phyloP scores from a whole-genome alignment of 2,888 invertebrate genomes.

The Dugesia japonica region DNA sequence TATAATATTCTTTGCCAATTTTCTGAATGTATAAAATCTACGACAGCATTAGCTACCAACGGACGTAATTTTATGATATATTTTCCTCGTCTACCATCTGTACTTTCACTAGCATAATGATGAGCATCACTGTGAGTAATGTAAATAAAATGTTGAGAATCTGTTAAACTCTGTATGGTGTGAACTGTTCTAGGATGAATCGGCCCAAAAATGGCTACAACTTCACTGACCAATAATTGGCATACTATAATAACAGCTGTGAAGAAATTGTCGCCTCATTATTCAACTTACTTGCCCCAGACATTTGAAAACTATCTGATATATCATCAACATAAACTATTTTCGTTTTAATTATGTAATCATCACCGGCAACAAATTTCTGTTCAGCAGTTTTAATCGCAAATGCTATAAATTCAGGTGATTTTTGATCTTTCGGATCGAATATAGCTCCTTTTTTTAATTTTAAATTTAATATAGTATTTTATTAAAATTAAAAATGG shows the following conservation, averaged over 20 bases:
- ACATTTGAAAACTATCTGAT: slow-evolving; percentile 26
- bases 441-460: background rate
- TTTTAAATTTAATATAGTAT: background rate
- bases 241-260: slow-evolving; percentile 27
- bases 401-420: background rate
- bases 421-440: background rate
- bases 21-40: slow-evolving; percentile 30
- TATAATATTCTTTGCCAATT: slow-evolving; percentile 33
- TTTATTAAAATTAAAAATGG: too few species aligned
- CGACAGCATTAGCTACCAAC: slow-evolving; percentile 26
- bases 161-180: slow-evolving; percentile 34
- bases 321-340: slow-evolving; percentile 22
- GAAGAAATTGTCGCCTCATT: background rate
- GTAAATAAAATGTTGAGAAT: slow-evolving; percentile 28
- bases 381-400: background rate
- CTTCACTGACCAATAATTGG: slow-evolving; percentile 23
- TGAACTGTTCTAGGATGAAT: slow-evolving; percentile 29
- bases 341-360: background rate
- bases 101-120: slow-evolving; percentile 24
- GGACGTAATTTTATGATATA: slow-evolving; percentile 34
- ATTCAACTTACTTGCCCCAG: slow-evolving; percentile 21
- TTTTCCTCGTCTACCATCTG: background rate
- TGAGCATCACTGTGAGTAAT: slow-evolving; percentile 30
- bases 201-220: slow-evolving; percentile 34
- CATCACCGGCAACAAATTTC: background rate